phyloP scores from a whole-genome alignment of 2,888 invertebrate species.

The Pammene aurita region DNA sequence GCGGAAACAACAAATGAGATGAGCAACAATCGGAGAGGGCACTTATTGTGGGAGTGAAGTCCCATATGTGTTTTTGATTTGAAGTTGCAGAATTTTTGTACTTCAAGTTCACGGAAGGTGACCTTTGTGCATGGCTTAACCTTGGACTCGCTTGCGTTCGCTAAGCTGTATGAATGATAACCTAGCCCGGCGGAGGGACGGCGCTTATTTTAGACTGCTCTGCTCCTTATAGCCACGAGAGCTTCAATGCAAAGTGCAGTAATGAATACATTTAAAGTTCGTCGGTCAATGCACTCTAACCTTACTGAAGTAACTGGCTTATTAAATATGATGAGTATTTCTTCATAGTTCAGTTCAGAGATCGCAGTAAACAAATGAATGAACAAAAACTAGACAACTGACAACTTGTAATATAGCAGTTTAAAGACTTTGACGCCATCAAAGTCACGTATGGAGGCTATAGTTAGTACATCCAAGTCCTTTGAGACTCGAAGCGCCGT shows the following conservation, averaged over 20 bases:
- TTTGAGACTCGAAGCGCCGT: conserved; percentile 21
- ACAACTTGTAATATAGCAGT: too few species aligned
- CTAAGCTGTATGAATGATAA: neutral
- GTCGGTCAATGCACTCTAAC: conserved; percentile 10
- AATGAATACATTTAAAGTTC: conserved; percentile 9
- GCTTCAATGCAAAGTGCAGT: conserved; percentile 22
- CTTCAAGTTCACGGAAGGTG: too few species aligned
- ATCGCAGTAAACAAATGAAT: neutral
- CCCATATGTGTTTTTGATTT: too few species aligned
- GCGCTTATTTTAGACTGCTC: conserved; percentile 31
- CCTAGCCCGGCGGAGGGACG: neutral
- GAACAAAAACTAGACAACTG: neutral
- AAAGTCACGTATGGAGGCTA: too few species aligned
- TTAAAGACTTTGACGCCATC: neutral
- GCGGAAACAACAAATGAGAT: neutral
- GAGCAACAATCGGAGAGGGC: too few species aligned
- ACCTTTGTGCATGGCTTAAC: too few species aligned
- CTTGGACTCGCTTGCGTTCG: neutral
- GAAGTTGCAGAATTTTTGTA: too few species aligned
- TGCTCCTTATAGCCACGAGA: conserved; percentile 10
- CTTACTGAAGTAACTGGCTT: neutral
- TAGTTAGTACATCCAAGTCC: conserved; percentile 3
- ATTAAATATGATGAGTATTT: neutral
- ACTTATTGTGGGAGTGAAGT: too few species aligned
- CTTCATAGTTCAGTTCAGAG: neutral